Conservation (phyloP, 2,888 invertebrate species). For the Operophtera brumata region DNA sequence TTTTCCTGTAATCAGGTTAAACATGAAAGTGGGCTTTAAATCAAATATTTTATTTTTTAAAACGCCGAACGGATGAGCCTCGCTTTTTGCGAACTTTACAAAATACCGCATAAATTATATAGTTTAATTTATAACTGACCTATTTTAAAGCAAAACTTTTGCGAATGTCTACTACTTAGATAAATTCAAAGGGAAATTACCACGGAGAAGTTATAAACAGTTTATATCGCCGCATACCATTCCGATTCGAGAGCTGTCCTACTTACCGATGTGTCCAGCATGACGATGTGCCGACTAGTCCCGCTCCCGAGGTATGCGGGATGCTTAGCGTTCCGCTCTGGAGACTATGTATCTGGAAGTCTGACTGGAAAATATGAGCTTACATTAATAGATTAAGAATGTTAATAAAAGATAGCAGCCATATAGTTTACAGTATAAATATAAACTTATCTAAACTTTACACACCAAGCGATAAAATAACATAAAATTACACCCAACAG, state of each 20-base stretch:
- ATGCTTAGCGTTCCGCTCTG: background rate
- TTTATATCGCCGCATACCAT: conserved; percentile 12
- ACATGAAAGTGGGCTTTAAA: conserved; percentile 12
- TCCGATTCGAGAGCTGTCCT: conserved; percentile 6
- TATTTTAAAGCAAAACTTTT: background rate
- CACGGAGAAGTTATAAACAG: conserved; percentile 2
- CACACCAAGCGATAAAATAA: no score
- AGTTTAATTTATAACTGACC: conserved; percentile 6
- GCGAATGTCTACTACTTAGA: background rate
- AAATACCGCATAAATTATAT: conserved; percentile 1
- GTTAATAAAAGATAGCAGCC: no score
- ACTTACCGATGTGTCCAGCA: conserved; percentile 9
- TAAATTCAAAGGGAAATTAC: background rate
- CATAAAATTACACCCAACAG: no score
- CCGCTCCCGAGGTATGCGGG: conserved; percentile 1
- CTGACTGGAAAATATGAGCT: background rate
- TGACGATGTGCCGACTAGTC: background rate
- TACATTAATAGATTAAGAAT: no score
- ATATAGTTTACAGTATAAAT: no score
- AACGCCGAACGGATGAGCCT: background rate
- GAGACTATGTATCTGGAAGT: background rate
- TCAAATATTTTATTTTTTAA: conserved; percentile 2
- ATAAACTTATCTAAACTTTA: no score
- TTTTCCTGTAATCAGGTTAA: conserved; percentile 12
- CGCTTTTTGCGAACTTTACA: conserved; percentile 3